Percentiles rank a stretch among this genome's conserved stretches.
Evolutionary conservation across 2,113 vertebrate genomes (phyloP).

Genomic region (Grantiella picta): DNA sequence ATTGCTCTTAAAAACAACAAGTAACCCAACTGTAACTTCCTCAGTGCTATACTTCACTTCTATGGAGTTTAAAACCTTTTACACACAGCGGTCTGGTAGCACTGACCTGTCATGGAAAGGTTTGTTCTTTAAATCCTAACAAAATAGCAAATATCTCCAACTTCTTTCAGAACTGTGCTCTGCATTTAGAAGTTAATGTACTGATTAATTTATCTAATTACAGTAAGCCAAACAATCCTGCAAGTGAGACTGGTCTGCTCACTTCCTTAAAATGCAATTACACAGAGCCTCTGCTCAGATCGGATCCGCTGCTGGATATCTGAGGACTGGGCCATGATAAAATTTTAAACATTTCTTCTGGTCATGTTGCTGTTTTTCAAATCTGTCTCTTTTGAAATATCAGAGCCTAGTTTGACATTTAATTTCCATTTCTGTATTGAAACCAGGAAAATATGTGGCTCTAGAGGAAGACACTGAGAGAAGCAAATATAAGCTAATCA

Average conservation of each 20-base stretch:
- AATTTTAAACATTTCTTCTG: not conserved
- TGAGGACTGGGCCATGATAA: not conserved
- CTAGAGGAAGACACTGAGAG: not conserved
- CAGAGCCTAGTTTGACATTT: not conserved
- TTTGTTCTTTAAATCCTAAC: not conserved
- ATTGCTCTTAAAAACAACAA: not conserved
- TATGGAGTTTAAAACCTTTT: not conserved
- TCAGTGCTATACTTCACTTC: not conserved
- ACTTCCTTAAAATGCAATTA: conserved; percentile 37
- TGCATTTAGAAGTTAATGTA: conserved; percentile 61
- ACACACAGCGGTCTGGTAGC: not conserved
- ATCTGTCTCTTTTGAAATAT: conserved; percentile 12
- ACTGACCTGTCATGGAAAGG: not conserved
- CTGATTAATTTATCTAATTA: conserved; percentile 81
- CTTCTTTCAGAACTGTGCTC: conserved; percentile 2
- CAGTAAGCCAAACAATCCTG: conserved; percentile 72
- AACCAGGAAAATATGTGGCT: not conserved
- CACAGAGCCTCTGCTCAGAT: not conserved
- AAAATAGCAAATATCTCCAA: not conserved
- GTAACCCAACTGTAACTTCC: not conserved
- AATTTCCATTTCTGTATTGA: conserved; percentile 6
- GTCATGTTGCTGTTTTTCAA: conserved; percentile 2
- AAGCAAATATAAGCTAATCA: not conserved
- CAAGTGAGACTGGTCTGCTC: conserved; percentile 34
- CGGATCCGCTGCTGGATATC: not conserved